Base-by-base conservation (phyloP, 2,888 invertebrate species). In the Hyles lineata region DNA sequence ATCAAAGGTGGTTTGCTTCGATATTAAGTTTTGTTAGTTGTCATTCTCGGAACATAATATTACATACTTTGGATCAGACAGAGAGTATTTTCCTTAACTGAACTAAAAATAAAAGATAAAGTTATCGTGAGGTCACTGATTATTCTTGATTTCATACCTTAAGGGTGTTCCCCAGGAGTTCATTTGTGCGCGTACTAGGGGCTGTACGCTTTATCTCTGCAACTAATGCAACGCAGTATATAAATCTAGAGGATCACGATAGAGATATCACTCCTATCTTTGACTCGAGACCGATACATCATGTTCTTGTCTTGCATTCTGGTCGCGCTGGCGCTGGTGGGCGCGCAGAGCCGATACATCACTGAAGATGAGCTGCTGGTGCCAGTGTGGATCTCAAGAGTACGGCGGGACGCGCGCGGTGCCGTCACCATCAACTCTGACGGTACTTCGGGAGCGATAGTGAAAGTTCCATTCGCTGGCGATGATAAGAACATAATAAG, bases 401-500 rank as follows among this genome's bases (percentile, higher is more conserved):
- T 75, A 4, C 76, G 80, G 1, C 76, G 80, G 19, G 74, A 78
- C 63, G 74, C 70, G 17, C 72, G 74, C 43, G 76, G 63, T n/a
- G 71, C 50, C 7, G 35, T 78, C 21, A 73, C 74, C 19, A 23
- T 78, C 0, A 77, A 77, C 62, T 74, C 74, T 7, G 75, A 82
- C 61, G 82, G 78, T 4, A 77, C 62, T 35, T 70, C 73, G 23
- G 78, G 73, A 2, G 21, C 79, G 0, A 73, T 70, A 0, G 77
- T 63, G 6, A 80, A 77, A 23, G 9, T 80, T 0, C 79, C 82
- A 0, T 50, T 82, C 2, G 71, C 73, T 29, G 75, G 77, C 4
- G 79, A 73, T 43, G 80, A 80, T 15, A 76, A 21, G 8, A 80
- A 80, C 61, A 29, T 72, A 17, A 43, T 80, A 0, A 83, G 84